These are phyloP conservation scores for Pagetopsis macropterus DNA, from an alignment of 2,797 vertebrate genomes.

Conservation along the genomic window DNA sequence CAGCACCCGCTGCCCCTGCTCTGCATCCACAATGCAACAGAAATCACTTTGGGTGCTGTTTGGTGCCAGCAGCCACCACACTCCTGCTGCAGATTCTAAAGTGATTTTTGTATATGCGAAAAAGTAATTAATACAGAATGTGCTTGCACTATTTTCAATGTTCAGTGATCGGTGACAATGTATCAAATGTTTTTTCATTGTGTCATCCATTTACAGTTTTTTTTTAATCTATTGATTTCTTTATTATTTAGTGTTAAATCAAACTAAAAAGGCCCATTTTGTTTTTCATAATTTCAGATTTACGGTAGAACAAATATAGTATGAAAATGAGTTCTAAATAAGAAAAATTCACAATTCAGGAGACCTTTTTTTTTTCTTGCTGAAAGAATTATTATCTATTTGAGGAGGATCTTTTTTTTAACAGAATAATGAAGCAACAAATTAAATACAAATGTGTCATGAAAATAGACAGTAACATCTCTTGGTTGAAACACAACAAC, in stretches of 20 bases:
- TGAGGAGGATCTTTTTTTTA: neutral
- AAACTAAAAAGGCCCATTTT: too few relatives aligned
- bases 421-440: neutral
- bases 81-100: neutral
- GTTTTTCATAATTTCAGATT: too few relatives aligned
- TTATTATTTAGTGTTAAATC: too few relatives aligned
- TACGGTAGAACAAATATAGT: too few relatives aligned
- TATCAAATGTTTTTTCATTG: neutral
- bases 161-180: neutral
- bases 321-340: too few relatives aligned
- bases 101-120: neutral
- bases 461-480: neutral
- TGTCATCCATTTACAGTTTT: neutral
- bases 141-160: neutral
- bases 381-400: neutral
- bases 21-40: conserved; percentile 8
- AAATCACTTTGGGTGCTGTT: conserved; percentile 34
- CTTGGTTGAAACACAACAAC: neutral
- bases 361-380: neutral
- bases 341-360: too few relatives aligned
- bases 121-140: neutral
- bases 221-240: too few relatives aligned
- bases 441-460: neutral
- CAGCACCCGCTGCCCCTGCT: neutral
- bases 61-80: conserved; percentile 16